Percentiles rank a stretch among this genome's conserved stretches.
phyloP scores from a whole-genome alignment of 2,113 vertebrate species.

The Ailurus styani region DNA sequence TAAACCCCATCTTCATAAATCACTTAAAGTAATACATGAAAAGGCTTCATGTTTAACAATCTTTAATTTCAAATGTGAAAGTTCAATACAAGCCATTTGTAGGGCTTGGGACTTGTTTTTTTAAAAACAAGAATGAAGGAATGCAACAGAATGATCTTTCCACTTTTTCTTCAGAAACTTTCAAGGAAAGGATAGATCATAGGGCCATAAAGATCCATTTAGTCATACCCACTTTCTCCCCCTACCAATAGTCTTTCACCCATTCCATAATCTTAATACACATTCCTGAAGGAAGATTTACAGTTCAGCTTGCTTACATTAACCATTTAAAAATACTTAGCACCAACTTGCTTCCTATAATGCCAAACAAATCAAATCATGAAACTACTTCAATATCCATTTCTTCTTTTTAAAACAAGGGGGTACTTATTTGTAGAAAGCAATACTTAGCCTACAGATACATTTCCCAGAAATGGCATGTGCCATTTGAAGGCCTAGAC shows the following conservation, averaged over 20 bases:
- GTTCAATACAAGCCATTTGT: slow-evolving; percentile 81
- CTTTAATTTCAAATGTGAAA: slow-evolving; percentile 83
- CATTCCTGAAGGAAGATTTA: slow-evolving; percentile 76
- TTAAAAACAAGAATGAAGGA: slow-evolving; percentile 68
- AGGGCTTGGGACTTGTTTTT: slow-evolving; percentile 70
- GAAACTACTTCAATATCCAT: slow-evolving; percentile 53
- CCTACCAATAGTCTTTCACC: slow-evolving; percentile 56
- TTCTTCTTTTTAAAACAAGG: slow-evolving; percentile 65
- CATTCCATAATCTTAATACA: slow-evolving; percentile 70
- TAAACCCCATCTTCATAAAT: slow-evolving; percentile 76
- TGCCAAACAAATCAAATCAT: slow-evolving; percentile 64
- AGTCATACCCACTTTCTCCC: slow-evolving; percentile 66
- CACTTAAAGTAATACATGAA: slow-evolving; percentile 79
- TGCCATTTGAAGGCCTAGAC: slow-evolving; percentile 66
- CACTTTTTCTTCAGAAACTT: slow-evolving; percentile 78
- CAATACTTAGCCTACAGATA: slow-evolving; percentile 65
- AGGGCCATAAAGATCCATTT: slow-evolving; percentile 68
- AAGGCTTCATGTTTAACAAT: slow-evolving; percentile 81
- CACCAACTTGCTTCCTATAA: slow-evolving; percentile 69
- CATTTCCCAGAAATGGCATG: slow-evolving; percentile 67
- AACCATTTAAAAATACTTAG: slow-evolving; percentile 70
- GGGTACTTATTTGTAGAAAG: slow-evolving; percentile 53
- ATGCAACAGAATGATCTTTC: slow-evolving; percentile 79
- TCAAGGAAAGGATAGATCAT: slow-evolving; percentile 74
- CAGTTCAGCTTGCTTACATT: slow-evolving; percentile 72